Evolutionary conservation across 2,113 vertebrate genomes (phyloP), one percentile per base, ranked within the genome.

Genomic region (Heterotis niloticus): DNA sequence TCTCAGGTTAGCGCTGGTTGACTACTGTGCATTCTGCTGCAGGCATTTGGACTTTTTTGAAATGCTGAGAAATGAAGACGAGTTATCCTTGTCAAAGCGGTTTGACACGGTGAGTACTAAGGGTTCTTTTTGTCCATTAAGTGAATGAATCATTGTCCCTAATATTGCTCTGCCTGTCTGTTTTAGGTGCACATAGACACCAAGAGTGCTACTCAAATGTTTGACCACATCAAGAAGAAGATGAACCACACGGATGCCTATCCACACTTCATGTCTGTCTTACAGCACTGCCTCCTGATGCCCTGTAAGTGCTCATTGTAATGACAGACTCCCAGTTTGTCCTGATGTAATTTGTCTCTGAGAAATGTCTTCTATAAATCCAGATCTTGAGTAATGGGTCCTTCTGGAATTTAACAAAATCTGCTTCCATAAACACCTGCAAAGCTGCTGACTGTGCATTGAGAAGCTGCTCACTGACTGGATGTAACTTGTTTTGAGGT

Each of bases 1-100:
- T 14, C 20, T 66, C 18, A 54, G 26, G 64, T 13, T 66, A 1
- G 20, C 51, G 28, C 28, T 67, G 14, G 76, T 65, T 51, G 52
- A 75, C 67, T 68, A 62, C 5, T 74, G 26, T 79, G 20, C 65
- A 26, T 80, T 77, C 20, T 71, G 73, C 52, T n/a, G 64, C 81
- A 99, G 98, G 87, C 97, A 99, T 89, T 95, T 99, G 91, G 96
- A 99, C 88, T 99, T 96, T 87, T 99, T 99, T 12, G 98, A 99
- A 90, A 99, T 99, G 94, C 94, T 99, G 82, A 93, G 97, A 89
- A 99, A 99, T 82, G 97, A 99, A 82, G 97, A 99, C 26, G 98
- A 99, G 85, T 89, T 98, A 90, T 94, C 96, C 89, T 91, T 99
- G 92, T 96, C 97, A 67, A 98, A 96, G 91, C 94, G 96, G 75